Conservation (phyloP, 2,888 invertebrate genomes). For the Drosophila setosimentum region DNA sequence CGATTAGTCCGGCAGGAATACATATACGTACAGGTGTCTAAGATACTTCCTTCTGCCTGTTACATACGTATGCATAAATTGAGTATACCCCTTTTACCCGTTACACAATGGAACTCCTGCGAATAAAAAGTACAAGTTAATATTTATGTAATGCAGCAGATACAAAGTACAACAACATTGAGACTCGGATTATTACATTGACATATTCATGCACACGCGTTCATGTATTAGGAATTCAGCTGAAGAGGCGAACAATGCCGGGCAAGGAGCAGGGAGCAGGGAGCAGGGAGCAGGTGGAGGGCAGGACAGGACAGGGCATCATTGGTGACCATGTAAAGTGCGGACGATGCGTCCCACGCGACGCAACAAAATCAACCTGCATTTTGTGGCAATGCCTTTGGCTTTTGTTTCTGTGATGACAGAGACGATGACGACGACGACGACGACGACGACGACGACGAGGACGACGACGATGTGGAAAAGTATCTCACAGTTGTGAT, state of each 20-base stretch:
- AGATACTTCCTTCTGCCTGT: neutral
- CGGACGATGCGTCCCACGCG: constrained; percentile 68
- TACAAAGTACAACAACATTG: constrained; percentile 43
- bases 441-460: constrained; percentile 1
- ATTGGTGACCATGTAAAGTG: constrained; percentile 69
- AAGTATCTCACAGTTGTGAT: constrained; percentile 62
- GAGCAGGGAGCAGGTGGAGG: neutral
- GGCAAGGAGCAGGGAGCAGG: neutral
- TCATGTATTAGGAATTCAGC: constrained; percentile 63
- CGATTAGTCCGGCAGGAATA: neutral
- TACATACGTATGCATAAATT: neutral
- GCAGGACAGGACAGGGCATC: constrained; percentile 13
- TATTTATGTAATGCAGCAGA: constrained; percentile 77
- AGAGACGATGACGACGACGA: constrained; percentile 18
- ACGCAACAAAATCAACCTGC: constrained; percentile 64
- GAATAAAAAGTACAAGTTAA: constrained; percentile 76
- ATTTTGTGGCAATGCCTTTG: constrained; percentile 27
- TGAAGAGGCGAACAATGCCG: constrained; percentile 64
- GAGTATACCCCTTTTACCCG: neutral
- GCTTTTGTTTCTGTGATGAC: constrained; percentile 51
- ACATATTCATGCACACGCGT: constrained; percentile 74
- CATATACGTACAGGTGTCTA: no score
- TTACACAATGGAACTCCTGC: neutral
- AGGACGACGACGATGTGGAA: constrained; percentile 24
- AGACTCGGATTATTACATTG: constrained; percentile 75